Base-by-base conservation (phyloP, 2,113 vertebrate species). In the Ovibos moschatus region DNA sequence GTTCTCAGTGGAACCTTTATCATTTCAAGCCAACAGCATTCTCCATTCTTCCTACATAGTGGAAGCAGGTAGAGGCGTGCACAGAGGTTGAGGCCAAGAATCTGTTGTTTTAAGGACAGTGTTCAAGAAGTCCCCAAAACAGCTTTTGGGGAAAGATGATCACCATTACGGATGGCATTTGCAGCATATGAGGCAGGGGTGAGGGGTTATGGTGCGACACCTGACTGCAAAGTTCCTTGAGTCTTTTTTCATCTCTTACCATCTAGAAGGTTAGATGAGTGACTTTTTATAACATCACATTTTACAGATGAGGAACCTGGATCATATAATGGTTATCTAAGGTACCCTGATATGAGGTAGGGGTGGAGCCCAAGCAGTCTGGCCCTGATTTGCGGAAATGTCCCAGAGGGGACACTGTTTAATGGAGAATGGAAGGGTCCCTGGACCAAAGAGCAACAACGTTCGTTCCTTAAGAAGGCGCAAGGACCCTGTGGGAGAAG, bases 291-390 rank as follows among this genome's bases (percentile, higher is more conserved):
- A 74, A 40, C 19, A 40, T 8, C 15, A 36, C 43, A 27, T n/a
- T 87, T 62, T 71, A 6, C n/a, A 19, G 50, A 6, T 28, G 7
- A 45, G 33, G 16, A 53, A 60, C 30, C 33, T 27, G 51, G 30
- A 30, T 36, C 27, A 7, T 12, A 3, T 2, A 7, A 27, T 25
- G 62, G 21, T 47, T 51, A 9, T 17, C 33, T 4, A 43, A 51
- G 12, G 11, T 15, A 27, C 27, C 28, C 25, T 19, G 10, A 1
- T 76, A 30, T 4, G 33, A 40, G 23, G 43, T n/a, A 45, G 50
- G 9, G 7, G 2, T 50, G 6, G 21, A 30, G 3, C 76, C 14
- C 45, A 6, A 1, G 51, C 23, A 15, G 3, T 13, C 21, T 2
- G 47, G 27, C 57, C 16, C 30, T 74, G 94, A 74, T n/a, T 4